phyloP scores from a whole-genome alignment of 2,113 vertebrate species.

The Seriola dumerili region DNA sequence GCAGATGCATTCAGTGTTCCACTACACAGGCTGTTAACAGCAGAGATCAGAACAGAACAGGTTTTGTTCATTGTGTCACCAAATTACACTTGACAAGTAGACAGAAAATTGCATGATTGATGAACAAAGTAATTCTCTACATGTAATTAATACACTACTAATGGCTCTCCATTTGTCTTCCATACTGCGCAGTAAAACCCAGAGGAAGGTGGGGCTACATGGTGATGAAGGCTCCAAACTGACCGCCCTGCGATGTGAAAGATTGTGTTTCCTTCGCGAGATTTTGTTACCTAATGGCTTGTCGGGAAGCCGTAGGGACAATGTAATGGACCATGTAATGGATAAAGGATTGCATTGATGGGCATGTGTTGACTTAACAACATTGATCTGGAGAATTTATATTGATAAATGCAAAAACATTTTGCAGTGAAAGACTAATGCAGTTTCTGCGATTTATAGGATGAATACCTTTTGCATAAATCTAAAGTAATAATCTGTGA shows the following conservation, averaged over 20 bases:
- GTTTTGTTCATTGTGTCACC: conserved; percentile 76
- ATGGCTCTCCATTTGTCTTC: conserved; percentile 80
- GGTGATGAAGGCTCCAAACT: conserved; percentile 59
- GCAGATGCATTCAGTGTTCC: conserved; percentile 74
- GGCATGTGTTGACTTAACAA: conserved; percentile 77
- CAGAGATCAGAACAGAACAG: conserved; percentile 71
- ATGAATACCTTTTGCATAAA: conserved; percentile 19
- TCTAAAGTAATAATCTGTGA: conserved; percentile 23
- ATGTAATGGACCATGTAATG: conserved; percentile 81
- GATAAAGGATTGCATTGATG: conserved; percentile 77
- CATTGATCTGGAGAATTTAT: conserved; percentile 68
- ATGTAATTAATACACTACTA: conserved; percentile 88
- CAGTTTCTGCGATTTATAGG: conserved; percentile 36
- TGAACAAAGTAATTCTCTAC: conserved; percentile 83
- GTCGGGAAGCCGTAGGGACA: conserved; percentile 74
- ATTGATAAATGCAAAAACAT: conserved; percentile 66
- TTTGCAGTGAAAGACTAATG: conserved; percentile 47
- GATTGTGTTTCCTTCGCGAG: conserved; percentile 67
- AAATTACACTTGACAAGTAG: conserved; percentile 83
- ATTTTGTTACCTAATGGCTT: conserved; percentile 81
- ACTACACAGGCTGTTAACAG: conserved; percentile 73
- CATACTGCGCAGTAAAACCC: conserved; percentile 48
- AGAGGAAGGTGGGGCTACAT: conserved; percentile 59
- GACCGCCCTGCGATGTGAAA: conserved; percentile 59
- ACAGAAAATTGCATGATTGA: conserved; percentile 82